These are phyloP conservation scores for Hylomyscus alleni DNA, from an alignment of 2,797 vertebrate genomes.

Conservation along the genomic window DNA sequence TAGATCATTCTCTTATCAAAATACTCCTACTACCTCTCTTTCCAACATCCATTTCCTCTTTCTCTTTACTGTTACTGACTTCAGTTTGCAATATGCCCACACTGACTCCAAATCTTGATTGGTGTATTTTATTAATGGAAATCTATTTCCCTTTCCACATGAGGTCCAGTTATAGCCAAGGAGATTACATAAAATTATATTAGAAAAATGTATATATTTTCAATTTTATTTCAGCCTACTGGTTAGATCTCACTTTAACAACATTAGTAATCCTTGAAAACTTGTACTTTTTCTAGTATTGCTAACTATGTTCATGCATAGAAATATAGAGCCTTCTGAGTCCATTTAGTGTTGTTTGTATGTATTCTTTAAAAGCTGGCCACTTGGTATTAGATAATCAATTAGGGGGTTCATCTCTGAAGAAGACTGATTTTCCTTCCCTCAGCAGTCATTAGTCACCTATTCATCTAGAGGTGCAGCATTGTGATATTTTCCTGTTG, in stretches of 20 bases:
- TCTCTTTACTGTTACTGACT: neutral
- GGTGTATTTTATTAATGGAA: neutral
- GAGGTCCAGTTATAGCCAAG: neutral
- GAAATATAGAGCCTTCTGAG: neutral
- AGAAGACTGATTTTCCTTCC: neutral
- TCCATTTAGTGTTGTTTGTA: neutral
- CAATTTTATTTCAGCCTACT: neutral
- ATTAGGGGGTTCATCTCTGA: neutral
- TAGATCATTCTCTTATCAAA: neutral
- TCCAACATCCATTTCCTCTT: neutral
- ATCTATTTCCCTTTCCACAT: neutral
- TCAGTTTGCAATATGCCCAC: neutral
- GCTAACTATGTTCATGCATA: neutral
- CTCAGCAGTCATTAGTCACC: neutral
- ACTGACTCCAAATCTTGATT: neutral
- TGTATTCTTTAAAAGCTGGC: neutral
- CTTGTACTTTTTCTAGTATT: too few species aligned
- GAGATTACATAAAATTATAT: neutral
- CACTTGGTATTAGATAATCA: neutral
- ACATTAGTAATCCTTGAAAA: neutral
- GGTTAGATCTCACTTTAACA: neutral
- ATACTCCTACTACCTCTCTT: neutral
- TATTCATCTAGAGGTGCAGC: neutral
- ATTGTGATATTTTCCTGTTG: neutral
- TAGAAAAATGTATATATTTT: neutral